Evolutionary conservation across 2,113 vertebrate genomes (phyloP).

Genomic region (zebrafish (Danio rerio)): DNA sequence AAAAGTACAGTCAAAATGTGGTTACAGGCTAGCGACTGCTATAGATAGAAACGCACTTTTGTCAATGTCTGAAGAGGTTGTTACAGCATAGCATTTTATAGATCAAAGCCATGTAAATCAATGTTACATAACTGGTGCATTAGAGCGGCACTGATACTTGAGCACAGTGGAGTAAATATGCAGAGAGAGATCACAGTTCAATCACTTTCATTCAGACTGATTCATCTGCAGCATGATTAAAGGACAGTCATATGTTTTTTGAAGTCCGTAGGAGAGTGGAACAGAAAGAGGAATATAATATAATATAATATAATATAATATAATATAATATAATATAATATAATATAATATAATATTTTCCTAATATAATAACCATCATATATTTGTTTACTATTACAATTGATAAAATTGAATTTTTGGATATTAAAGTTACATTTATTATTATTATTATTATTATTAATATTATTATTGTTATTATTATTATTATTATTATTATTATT

Average conservation of each 20-base stretch:
- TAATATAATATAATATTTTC: too few species aligned
- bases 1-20: background rate
- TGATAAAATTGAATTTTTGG: background rate
- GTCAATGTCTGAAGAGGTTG: constrained; percentile 8
- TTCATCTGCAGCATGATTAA: background rate
- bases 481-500: too few species aligned
- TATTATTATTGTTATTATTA: too few species aligned
- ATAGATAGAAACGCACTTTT: constrained; percentile 1
- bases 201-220: constrained; percentile 9
- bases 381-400: background rate
- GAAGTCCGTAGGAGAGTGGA: background rate
- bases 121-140: constrained; percentile 23
- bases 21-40: background rate
- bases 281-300: background rate
- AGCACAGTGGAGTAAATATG: background rate
- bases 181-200: background rate
- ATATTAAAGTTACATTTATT: background rate
- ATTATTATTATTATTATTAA: too few species aligned
- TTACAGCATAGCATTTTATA: background rate
- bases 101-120: background rate
- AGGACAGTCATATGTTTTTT: background rate
- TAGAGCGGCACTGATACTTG: background rate
- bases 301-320: background rate
- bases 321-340: background rate
- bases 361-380: background rate